These are phyloP conservation scores for Onthophagus taurus DNA, from an alignment of 1,140 invertebrate genomes.

Conservation along the genomic window DNA sequence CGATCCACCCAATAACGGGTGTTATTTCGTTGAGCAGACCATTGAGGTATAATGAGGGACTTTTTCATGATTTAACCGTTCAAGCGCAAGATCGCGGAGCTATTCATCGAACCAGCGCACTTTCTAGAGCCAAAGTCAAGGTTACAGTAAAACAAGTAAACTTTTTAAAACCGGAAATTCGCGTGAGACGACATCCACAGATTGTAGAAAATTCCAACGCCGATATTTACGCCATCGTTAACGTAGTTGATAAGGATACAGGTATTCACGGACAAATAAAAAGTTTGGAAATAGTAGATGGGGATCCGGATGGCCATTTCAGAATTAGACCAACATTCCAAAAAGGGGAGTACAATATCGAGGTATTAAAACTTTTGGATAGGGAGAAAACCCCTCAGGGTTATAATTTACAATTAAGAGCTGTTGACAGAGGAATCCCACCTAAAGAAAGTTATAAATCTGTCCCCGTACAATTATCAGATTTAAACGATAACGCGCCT, in stretches of 20 bases:
- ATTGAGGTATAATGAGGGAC: constrained; percentile 57
- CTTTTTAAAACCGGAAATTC: constrained; percentile 74
- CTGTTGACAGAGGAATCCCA: constrained; percentile 74
- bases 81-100: constrained; percentile 75
- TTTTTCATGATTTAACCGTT: constrained; percentile 66
- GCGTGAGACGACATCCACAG: constrained; percentile 65
- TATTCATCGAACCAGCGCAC: constrained; percentile 47
- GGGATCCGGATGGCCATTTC: constrained; percentile 81
- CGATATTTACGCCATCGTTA: constrained; percentile 83
- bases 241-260: constrained; percentile 70
- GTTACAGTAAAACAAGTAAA: constrained; percentile 80
- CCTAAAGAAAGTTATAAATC: constrained; percentile 63
- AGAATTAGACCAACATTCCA: constrained; percentile 53
- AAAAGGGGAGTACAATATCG: constrained; percentile 63
- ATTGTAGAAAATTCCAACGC: constrained; percentile 76
- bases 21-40: constrained; percentile 75
- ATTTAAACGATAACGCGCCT: constrained; percentile 76
- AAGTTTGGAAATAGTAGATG: constrained; percentile 76
- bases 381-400: constrained; percentile 63
- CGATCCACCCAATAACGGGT: constrained; percentile 86
- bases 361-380: constrained; percentile 67
- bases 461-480: constrained; percentile 66
- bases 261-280: constrained; percentile 77
- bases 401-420: constrained; percentile 79
- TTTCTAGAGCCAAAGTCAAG: constrained; percentile 61